A percentile compares a stretch with the other conserved stretches of the same genome.
Conservation (phyloP, 2,797 vertebrate species). For the Melanogrammus aeglefinus region DNA sequence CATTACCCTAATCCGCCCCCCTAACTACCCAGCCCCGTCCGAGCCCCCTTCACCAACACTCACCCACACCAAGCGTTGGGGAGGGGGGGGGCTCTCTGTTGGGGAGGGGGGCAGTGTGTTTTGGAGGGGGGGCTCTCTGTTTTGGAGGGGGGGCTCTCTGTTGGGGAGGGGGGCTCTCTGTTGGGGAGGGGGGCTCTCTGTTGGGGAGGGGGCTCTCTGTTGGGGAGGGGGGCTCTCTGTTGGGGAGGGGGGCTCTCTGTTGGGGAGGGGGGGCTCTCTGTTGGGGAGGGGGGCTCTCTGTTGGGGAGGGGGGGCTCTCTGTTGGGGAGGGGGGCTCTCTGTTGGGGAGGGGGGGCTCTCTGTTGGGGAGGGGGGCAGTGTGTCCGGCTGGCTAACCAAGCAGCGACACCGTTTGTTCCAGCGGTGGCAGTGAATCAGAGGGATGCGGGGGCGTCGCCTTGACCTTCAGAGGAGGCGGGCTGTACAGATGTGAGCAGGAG, state of each 20-base stretch:
- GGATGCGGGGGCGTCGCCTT: slow-evolving; percentile 20
- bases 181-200: background rate
- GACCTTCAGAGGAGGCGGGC: slow-evolving; percentile 29
- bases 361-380: background rate
- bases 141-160: too few relatives aligned
- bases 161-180: background rate
- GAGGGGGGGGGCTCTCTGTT: background rate
- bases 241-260: background rate
- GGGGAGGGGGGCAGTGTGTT: background rate
- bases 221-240: background rate
- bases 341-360: background rate
- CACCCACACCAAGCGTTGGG: background rate
- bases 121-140: too few relatives aligned
- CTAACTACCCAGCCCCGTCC: background rate
- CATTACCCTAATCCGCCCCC: slow-evolving; percentile 31
- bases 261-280: background rate
- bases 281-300: too few relatives aligned
- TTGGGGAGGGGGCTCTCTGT: too few relatives aligned
- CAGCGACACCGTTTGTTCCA: slow-evolving; percentile 22
- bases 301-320: background rate
- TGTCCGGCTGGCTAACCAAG: background rate
- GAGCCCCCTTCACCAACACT: background rate
- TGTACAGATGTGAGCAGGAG: slow-evolving; percentile 24
- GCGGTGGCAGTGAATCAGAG: slow-evolving; percentile 19
- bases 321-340: background rate